A percentile compares a stretch with the other conserved stretches of the same genome.
phyloP scores from a whole-genome alignment of 2,797 vertebrate species.

The Alectoris magna region DNA sequence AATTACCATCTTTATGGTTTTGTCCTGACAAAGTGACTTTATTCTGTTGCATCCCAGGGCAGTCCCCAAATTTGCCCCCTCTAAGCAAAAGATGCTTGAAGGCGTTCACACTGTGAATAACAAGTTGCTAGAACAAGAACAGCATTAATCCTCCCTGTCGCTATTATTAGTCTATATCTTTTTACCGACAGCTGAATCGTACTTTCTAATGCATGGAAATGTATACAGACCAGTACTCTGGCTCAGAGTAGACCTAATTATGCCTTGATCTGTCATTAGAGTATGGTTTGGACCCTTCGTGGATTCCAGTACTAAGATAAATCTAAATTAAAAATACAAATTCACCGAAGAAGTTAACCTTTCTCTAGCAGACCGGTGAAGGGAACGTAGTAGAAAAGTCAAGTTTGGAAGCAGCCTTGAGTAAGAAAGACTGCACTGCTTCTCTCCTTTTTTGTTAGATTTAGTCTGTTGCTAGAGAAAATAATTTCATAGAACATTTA shows the following conservation, averaged over 20 bases:
- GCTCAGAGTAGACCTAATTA: slow-evolving; percentile 57
- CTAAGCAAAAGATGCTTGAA: slow-evolving; percentile 51
- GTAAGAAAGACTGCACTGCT: neutral
- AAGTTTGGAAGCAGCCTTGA: slow-evolving; percentile 20
- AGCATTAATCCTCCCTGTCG: slow-evolving; percentile 64
- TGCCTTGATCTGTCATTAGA: slow-evolving; percentile 61
- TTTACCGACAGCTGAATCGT: slow-evolving; percentile 67
- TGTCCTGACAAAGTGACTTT: slow-evolving; percentile 66
- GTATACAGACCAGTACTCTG: slow-evolving; percentile 60
- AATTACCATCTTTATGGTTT: slow-evolving; percentile 47
- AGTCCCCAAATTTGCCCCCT: slow-evolving; percentile 33
- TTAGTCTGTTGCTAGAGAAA: slow-evolving; percentile 43
- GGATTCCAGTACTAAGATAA: slow-evolving; percentile 12
- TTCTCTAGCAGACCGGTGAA: neutral
- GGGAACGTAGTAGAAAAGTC: slow-evolving; percentile 9
- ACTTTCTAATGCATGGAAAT: slow-evolving; percentile 72
- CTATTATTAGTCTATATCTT: slow-evolving; percentile 68
- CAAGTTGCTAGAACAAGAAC: slow-evolving; percentile 62
- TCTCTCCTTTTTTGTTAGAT: slow-evolving; percentile 23
- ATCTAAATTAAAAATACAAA: slow-evolving; percentile 41
- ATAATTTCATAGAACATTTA: neutral
- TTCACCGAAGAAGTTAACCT: neutral
- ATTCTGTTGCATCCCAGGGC: slow-evolving; percentile 32
- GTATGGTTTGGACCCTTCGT: slow-evolving; percentile 36
- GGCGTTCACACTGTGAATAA: slow-evolving; percentile 63